Conservation (phyloP, 2,888 invertebrate genomes). For the Diloba caeruleocephala region DNA sequence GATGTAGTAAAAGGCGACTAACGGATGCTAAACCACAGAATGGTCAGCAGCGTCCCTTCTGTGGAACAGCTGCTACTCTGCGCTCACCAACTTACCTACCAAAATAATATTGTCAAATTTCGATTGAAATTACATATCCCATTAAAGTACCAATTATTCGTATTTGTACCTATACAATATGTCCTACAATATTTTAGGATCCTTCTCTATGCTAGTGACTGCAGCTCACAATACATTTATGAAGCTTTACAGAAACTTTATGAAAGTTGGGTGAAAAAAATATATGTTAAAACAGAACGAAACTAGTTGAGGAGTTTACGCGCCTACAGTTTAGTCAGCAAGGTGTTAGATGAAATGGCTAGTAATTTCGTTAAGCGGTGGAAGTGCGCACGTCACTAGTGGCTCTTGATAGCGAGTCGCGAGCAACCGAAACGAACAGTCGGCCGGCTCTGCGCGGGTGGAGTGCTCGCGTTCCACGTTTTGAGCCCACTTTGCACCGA, state of each 20-base stretch:
- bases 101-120: no score
- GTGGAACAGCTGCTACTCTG: no score
- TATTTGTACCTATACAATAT: no score
- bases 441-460: conserved; percentile 42
- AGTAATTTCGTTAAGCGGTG: conserved; percentile 34
- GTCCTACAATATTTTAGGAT: no score
- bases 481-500: conserved; percentile 4
- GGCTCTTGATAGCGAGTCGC: conserved; percentile 26
- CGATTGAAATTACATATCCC: no score
- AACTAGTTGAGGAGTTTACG: conserved; percentile 2
- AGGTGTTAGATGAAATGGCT: conserved; percentile 27
- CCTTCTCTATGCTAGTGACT: neutral
- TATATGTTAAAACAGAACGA: conserved; percentile 14
- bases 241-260: conserved; percentile 4
- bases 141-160: no score
- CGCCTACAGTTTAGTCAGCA: conserved; percentile 1
- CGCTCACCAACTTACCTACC: no score
- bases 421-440: conserved; percentile 45
- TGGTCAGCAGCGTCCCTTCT: no score
- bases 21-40: no score
- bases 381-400: conserved; percentile 63
- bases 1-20: no score
- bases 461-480: conserved; percentile 33
- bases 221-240: conserved; percentile 1
- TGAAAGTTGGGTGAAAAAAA: conserved; percentile 10